These are phyloP conservation scores for Grapholita molesta DNA, from an alignment of 1,140 invertebrate species.

Conservation along the genomic window DNA sequence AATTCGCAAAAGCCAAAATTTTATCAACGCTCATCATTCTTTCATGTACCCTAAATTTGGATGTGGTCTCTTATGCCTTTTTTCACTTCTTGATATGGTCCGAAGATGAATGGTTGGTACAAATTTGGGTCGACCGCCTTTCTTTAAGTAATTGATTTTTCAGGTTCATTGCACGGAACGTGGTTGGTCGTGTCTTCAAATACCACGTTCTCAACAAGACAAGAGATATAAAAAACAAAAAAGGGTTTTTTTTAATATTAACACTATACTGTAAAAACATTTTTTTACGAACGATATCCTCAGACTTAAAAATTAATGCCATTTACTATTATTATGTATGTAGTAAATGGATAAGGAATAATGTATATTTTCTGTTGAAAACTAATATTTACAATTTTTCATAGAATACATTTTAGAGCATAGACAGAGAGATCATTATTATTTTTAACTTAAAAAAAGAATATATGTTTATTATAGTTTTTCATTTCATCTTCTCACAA, in stretches of 20 bases:
- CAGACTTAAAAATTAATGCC: too few species aligned
- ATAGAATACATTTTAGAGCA: too few species aligned
- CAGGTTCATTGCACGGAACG: background rate
- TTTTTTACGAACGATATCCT: too few species aligned
- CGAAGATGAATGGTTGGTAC: slow-evolving; percentile 19
- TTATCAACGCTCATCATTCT: background rate
- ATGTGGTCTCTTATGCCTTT: background rate
- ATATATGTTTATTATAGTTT: too few species aligned
- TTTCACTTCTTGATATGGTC: background rate
- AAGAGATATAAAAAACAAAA: background rate
- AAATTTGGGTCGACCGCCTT: slow-evolving; percentile 7
- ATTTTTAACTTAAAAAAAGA: too few species aligned
- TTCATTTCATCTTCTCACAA: too few species aligned
- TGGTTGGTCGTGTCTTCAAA: background rate
- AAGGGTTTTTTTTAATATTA: background rate
- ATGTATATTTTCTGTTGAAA: too few species aligned
- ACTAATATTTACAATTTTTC: too few species aligned
- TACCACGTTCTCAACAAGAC: too few species aligned
- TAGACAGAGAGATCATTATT: too few species aligned
- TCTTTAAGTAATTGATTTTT: slow-evolving; percentile 3
- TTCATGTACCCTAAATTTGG: background rate
- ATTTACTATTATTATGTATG: too few species aligned
- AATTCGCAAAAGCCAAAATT: background rate
- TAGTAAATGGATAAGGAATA: too few species aligned
- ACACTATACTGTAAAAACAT: background rate